phyloP scores from a whole-genome alignment of 2,888 invertebrate species.

The Phyto melanocephala region DNA sequence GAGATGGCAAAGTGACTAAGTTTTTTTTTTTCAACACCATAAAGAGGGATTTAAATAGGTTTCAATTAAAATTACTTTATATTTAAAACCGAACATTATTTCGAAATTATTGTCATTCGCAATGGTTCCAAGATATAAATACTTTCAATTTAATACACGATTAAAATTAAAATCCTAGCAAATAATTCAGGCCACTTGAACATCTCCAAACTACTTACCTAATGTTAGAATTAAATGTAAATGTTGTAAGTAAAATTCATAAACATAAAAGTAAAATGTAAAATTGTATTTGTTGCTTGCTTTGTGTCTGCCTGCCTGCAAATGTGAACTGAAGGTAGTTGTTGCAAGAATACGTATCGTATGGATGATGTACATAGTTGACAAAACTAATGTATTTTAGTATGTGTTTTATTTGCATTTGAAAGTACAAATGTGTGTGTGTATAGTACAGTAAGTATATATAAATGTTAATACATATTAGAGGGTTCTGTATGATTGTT shows the following conservation, averaged over 20 bases:
- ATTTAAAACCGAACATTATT: conserved; percentile 13
- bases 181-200: conserved; percentile 11
- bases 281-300: conserved; percentile 4
- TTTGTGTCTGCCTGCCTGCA: neutral
- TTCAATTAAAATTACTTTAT: conserved; percentile 16
- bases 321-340: neutral
- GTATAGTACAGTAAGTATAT: too few relatives aligned
- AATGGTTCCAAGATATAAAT: neutral
- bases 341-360: neutral
- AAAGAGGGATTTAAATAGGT: neutral
- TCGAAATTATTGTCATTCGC: neutral
- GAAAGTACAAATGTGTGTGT: neutral
- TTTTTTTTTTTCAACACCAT: neutral
- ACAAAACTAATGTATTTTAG: neutral
- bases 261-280: conserved; percentile 9
- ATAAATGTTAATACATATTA: conserved; percentile 46
- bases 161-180: neutral
- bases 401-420: neutral
- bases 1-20: conserved; percentile 21
- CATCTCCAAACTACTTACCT: neutral
- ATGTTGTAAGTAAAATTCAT: conserved; percentile 1
- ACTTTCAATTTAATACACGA: conserved; percentile 12
- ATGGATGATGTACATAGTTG: neutral
- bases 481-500: conserved; percentile 35
- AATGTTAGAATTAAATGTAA: conserved; percentile 24